A percentile compares a stretch with the other conserved stretches of the same genome.
phyloP scores from a whole-genome alignment of 2,797 vertebrate species.

The Lateolabrax maculatus region DNA sequence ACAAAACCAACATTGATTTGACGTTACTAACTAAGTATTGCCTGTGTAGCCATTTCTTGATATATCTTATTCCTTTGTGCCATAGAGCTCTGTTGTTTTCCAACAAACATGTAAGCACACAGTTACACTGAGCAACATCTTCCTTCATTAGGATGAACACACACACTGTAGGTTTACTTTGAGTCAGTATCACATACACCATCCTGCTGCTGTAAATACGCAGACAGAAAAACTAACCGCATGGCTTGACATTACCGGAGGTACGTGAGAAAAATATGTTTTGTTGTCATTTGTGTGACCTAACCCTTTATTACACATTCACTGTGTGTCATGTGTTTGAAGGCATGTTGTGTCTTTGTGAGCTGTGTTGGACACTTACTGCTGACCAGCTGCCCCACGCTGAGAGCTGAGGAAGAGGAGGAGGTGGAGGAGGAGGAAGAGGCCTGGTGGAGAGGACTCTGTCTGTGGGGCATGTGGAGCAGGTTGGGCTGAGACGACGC shows the following conservation, averaged over 20 bases:
- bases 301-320: background rate
- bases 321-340: conserved; percentile 13
- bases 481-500: conserved; percentile 92
- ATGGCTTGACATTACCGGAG: background rate
- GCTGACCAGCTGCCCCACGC: conserved; percentile 99
- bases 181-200: conserved; percentile 4
- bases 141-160: conserved; percentile 9
- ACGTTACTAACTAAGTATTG: background rate
- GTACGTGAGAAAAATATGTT: background rate
- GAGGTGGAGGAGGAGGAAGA: conserved; percentile 97
- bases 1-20: background rate
- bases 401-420: conserved; percentile 95
- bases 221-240: background rate
- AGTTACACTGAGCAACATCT: conserved; percentile 3
- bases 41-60: background rate
- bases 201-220: background rate
- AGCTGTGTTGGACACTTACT: conserved; percentile 89
- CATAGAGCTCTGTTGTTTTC: background rate
- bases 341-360: conserved; percentile 32
- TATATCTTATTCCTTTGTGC: conserved; percentile 4
- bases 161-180: conserved; percentile 15
- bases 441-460: conserved; percentile 96
- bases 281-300: background rate
- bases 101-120: background rate
- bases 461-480: conserved; percentile 96